Evolutionary conservation across 2,888 invertebrate genomes (phyloP), one percentile per base, ranked within the genome.

Genomic region (Cyaniris semiargus): DNA sequence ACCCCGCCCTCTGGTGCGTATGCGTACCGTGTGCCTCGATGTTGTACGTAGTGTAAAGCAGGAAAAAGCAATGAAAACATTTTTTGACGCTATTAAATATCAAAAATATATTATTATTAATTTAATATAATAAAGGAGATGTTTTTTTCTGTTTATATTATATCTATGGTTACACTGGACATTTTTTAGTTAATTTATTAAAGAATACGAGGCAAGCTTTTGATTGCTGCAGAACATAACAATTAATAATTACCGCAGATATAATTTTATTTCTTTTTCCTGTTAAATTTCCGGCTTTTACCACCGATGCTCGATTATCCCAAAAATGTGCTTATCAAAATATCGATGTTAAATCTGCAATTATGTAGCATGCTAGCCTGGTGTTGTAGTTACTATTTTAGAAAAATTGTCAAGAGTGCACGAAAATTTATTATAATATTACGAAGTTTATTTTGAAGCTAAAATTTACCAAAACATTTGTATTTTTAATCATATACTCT

Each of bases 1-100:
- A 95, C 95, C 87, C 95, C 95, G 82, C 95, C 95, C 77, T 92
- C 94, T 84, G 95, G 95, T 95, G 89, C 88, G 91, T 93, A 91
- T 87, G 81, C 72, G 76, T 78, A 76, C 84, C 81, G 76, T 72
- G 58, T 58, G 56, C 21, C 21, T 72, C 34, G 56, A 71, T 76
- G 76, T 76, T 76, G 34, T 70, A 18, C 31, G 27, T 60, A 76
- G 27, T 48, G 7, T 21, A 3, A 44, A 48, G 18, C 48, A 27
- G 74, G 74, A 74, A 74, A 76, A 76, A 60, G 58, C n/a, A 76
- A 66, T 76, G 38, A 44, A 38, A 53, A 53, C 53, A 53, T 6
- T 53, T 18, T 48, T 53, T 18, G 1, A 31, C 71, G 3, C 21
- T n/a, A 38, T n/a, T 71, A 15, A 3, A n/a, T 18, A 27, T 3